These are phyloP conservation scores for Scophthalmus maximus DNA, from an alignment of 2,113 vertebrate genomes.

Conservation along the genomic window DNA sequence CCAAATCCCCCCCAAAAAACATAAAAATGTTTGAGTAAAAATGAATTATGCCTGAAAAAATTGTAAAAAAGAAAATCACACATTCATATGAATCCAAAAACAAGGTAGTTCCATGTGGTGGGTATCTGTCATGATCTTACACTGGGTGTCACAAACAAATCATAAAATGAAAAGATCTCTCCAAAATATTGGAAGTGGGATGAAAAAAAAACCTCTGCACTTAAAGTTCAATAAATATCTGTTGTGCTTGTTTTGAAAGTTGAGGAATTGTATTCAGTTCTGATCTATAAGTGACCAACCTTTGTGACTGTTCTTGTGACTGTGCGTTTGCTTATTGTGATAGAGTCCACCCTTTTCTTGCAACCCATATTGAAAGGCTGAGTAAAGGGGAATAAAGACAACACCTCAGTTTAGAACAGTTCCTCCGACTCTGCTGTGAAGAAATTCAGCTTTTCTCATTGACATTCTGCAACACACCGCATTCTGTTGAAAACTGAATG, in stretches of 20 bases:
- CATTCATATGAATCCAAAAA: not conserved
- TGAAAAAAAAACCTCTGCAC: not conserved
- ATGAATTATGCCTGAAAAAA: not conserved
- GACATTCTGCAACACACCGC: constrained; percentile 34
- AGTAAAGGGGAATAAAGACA: constrained; percentile 33
- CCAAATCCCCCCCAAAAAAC: too few species aligned
- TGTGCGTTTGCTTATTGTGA: constrained; percentile 17
- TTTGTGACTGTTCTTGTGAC: not conserved
- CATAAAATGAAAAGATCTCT: not conserved
- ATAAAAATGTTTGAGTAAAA: too few species aligned
- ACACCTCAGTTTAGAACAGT: constrained; percentile 30
- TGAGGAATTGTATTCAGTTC: not conserved
- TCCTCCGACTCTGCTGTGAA: constrained; percentile 33
- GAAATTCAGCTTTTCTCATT: constrained; percentile 40
- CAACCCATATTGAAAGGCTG: constrained; percentile 9
- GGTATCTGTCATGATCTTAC: not conserved
- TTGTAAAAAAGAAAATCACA: not conserved
- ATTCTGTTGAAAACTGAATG: constrained; percentile 2
- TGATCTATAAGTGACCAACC: not conserved
- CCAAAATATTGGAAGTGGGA: not conserved
- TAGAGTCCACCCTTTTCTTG: constrained; percentile 15
- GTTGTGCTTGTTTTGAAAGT: not conserved
- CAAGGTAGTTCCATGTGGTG: not conserved
- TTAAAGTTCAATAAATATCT: not conserved
- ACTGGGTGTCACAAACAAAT: not conserved